Evolutionary conservation across 2,797 vertebrate genomes (phyloP).

Genomic region (Okamejei kenojei): DNA sequence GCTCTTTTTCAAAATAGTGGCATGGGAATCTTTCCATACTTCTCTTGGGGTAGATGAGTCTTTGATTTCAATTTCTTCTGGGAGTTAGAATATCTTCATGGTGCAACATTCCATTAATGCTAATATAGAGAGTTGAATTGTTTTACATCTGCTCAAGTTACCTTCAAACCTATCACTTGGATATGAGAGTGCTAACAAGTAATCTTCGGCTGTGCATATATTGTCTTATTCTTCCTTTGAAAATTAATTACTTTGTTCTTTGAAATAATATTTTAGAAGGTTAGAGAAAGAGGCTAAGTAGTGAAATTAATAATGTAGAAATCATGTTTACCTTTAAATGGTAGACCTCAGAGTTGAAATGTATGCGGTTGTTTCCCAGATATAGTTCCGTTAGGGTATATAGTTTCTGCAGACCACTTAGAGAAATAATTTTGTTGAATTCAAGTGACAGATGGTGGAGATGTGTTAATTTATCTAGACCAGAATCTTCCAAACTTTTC

Average conservation of each 20-base stretch:
- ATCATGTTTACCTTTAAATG: slow-evolving; percentile 65
- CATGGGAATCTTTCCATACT: too few relatives aligned
- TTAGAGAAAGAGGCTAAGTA: neutral
- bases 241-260: neutral
- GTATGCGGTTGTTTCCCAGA: slow-evolving; percentile 69
- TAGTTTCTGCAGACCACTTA: slow-evolving; percentile 65
- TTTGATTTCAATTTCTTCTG: too few relatives aligned
- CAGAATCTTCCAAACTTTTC: slow-evolving; percentile 56
- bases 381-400: slow-evolving; percentile 69
- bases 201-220: neutral
- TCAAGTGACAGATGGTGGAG: slow-evolving; percentile 73
- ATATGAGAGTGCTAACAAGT: too few relatives aligned
- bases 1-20: too few relatives aligned
- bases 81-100: too few relatives aligned
- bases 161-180: too few relatives aligned
- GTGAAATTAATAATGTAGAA: neutral
- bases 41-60: too few relatives aligned
- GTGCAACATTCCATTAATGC: too few relatives aligned
- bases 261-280: neutral
- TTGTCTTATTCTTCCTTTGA: neutral
- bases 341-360: slow-evolving; percentile 68
- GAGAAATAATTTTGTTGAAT: slow-evolving; percentile 68
- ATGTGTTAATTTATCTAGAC: slow-evolving; percentile 63
- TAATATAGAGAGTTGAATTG: too few relatives aligned
- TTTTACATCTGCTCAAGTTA: too few relatives aligned